A percentile compares a stretch with the other conserved stretches of the same genome.
Evolutionary conservation across 2,888 invertebrate species (phyloP).

Genomic region (Scelioninae gen. 1): DNA sequence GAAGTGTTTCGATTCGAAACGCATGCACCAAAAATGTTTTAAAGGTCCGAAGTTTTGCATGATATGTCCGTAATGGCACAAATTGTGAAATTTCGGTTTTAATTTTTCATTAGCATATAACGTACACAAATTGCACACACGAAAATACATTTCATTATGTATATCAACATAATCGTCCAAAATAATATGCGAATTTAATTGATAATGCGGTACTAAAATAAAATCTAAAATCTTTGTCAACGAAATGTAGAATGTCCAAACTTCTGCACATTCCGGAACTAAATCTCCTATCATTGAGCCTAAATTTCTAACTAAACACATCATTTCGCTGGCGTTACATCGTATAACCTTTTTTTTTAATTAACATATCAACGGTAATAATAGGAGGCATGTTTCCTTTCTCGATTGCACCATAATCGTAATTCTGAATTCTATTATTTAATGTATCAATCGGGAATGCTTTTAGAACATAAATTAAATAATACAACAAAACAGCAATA

Average conservation of each 20-base stretch:
- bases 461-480: constrained; percentile 30
- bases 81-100: constrained; percentile 73
- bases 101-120: constrained; percentile 42
- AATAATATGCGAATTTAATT: constrained; percentile 12
- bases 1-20: constrained; percentile 42
- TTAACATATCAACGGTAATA: constrained; percentile 19
- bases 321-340: constrained; percentile 50
- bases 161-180: constrained; percentile 48
- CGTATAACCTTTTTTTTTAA: constrained; percentile 8
- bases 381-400: constrained; percentile 15
- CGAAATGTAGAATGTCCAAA: constrained; percentile 34
- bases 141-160: constrained; percentile 49
- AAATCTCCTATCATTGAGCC: constrained; percentile 45
- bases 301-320: constrained; percentile 53
- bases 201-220: constrained; percentile 28
- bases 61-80: constrained; percentile 71
- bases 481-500: constrained; percentile 30
- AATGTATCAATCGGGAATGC: constrained; percentile 10
- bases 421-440: constrained; percentile 24
- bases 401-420: constrained; percentile 22
- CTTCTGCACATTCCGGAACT: constrained; percentile 20
- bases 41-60: constrained; percentile 55
- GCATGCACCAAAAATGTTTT: constrained; percentile 31
- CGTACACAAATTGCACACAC: constrained; percentile 33
- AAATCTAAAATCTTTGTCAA: constrained; percentile 41